phyloP scores from a whole-genome alignment of 1,140 invertebrate species.

The Lordiphosa mommai region DNA sequence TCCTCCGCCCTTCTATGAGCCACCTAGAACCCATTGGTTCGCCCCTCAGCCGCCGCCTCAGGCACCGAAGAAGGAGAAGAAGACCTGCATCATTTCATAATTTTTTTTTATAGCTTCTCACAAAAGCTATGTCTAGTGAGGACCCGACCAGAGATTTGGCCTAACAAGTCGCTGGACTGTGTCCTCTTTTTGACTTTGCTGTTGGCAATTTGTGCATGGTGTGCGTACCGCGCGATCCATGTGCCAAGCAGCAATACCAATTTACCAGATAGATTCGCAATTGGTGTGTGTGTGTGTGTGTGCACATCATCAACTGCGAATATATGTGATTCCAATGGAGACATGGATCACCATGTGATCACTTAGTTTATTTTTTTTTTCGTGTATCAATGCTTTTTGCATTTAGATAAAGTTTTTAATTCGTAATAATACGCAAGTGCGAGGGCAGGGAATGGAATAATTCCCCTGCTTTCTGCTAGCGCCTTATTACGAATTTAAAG shows the following conservation, averaged over 20 bases:
- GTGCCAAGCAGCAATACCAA: constrained; percentile 36
- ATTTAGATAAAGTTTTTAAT: neutral
- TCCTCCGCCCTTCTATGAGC: constrained; percentile 8
- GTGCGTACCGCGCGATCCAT: constrained; percentile 26
- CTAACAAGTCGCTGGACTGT: constrained; percentile 1
- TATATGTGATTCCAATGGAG: constrained; percentile 25
- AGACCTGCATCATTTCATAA: constrained; percentile 54
- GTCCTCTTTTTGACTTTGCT: constrained; percentile 46
- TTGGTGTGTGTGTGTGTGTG: constrained; percentile 4
- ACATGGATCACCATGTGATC: constrained; percentile 28
- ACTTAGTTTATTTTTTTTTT: constrained; percentile 14
- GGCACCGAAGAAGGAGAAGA: constrained; percentile 4
- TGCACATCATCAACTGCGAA: constrained; percentile 16
- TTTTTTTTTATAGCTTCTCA: constrained; percentile 8
- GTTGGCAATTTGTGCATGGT: constrained; percentile 18
- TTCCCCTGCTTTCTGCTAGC: neutral
- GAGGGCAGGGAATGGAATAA: neutral
- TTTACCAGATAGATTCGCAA: constrained; percentile 32
- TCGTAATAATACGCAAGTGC: neutral
- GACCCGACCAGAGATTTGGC: constrained; percentile 6
- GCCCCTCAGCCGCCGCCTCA: neutral
- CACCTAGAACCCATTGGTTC: neutral
- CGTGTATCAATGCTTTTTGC: constrained; percentile 2
- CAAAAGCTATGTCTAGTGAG: constrained; percentile 16
- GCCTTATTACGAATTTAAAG: no score